A percentile compares a stretch with the other conserved stretches of the same genome.
These are phyloP conservation scores for Echinometra lucunter DNA, from an alignment of 53 echinoderm and acorn worm species.

Conservation along the genomic window DNA sequence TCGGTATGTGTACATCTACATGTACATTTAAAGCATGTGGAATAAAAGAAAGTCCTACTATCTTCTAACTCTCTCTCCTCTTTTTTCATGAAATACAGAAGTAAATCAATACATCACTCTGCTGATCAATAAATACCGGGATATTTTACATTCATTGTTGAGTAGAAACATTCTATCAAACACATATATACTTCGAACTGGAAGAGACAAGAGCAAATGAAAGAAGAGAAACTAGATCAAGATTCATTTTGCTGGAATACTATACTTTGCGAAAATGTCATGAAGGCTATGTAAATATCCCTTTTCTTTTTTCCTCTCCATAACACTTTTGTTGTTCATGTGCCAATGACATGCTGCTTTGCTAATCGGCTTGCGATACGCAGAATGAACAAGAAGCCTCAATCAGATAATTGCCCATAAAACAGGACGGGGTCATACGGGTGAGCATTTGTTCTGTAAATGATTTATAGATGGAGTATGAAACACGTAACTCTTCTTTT, in stretches of 20 bases:
- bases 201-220: no score
- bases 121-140: no score
- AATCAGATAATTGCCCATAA: conserved; percentile 27
- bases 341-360: conserved; percentile 29
- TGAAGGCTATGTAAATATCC: neutral
- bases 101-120: no score
- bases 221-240: neutral
- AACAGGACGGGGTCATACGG: conserved; percentile 4
- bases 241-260: neutral
- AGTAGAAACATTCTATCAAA: no score
- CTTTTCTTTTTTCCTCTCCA: neutral
- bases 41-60: neutral
- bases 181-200: no score
- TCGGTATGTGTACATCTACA: no score
- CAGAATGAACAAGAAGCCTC: neutral
- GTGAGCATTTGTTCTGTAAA: neutral
- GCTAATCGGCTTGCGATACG: neutral
- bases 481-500: conserved; percentile 4
- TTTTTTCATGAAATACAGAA: no score
- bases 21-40: neutral
- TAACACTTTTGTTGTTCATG: neutral
- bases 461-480: neutral
- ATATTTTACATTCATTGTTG: no score
- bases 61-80: no score
- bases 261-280: neutral